A percentile compares a stretch with the other conserved stretches of the same genome.
phyloP scores from a whole-genome alignment of 1,140 invertebrate species.

The Drosophila yakuba region DNA sequence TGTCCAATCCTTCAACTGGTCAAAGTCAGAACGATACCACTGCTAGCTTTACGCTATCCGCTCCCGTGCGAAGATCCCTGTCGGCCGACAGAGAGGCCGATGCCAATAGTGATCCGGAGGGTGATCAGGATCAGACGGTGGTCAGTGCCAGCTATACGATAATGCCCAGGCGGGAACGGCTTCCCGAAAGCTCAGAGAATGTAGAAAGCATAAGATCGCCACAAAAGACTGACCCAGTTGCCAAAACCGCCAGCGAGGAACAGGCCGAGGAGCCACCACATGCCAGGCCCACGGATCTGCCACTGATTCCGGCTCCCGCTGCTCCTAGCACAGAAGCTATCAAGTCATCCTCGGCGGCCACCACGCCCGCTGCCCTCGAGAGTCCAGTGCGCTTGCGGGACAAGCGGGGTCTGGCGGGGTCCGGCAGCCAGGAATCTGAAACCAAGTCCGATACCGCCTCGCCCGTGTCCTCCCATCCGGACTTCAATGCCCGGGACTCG shows the following conservation, averaged over 20 bases:
- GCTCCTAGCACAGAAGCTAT: slow-evolving; percentile 14
- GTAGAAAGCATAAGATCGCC: slow-evolving; percentile 13
- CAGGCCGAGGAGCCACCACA: slow-evolving; percentile 11
- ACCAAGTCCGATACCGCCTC: slow-evolving; percentile 68
- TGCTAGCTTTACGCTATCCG: slow-evolving; percentile 73
- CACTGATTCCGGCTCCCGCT: slow-evolving; percentile 35
- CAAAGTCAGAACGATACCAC: slow-evolving; percentile 68
- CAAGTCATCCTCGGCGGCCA: slow-evolving; percentile 36
- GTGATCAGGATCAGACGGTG: slow-evolving; percentile 37
- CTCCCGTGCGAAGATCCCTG: slow-evolving; percentile 50
- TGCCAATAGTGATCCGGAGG: slow-evolving; percentile 17
- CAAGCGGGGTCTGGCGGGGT: slow-evolving; percentile 57
- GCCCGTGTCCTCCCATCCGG: slow-evolving; percentile 49
- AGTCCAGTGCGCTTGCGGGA: slow-evolving; percentile 82
- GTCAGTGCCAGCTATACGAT: slow-evolving; percentile 81
- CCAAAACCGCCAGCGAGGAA: slow-evolving; percentile 27
- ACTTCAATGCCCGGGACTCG: slow-evolving; percentile 73
- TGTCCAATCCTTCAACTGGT: slow-evolving; percentile 3
- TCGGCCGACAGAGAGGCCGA: slow-evolving; percentile 36
- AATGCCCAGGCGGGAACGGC: slow-evolving; percentile 59
- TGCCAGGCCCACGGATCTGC: slow-evolving; percentile 57
- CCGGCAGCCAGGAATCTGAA: slow-evolving; percentile 54
- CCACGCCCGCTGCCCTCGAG: slow-evolving; percentile 56
- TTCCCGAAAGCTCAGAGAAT: slow-evolving; percentile 10
- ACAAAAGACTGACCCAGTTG: slow-evolving; percentile 71